phyloP scores from a whole-genome alignment of 2,888 invertebrate species.

The Idaea biselata region DNA sequence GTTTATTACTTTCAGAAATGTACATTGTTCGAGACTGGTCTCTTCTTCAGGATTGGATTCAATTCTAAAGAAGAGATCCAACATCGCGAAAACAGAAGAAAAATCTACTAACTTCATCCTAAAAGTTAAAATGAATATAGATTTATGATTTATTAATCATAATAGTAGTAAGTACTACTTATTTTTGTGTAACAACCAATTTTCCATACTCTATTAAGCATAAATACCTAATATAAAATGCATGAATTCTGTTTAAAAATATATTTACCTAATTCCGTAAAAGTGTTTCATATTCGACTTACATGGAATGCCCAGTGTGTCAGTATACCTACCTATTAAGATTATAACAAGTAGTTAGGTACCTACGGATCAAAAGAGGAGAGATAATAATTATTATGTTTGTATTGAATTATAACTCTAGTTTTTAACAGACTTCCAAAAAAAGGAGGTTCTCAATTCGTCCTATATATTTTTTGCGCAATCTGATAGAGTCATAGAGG shows the following conservation, averaged over 20 bases:
- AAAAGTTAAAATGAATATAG: not conserved
- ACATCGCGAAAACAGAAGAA: too few species aligned
- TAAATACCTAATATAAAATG: not conserved
- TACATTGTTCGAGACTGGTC: too few species aligned
- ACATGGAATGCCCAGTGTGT: constrained; percentile 43
- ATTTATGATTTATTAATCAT: not conserved
- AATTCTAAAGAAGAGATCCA: too few species aligned
- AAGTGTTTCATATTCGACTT: constrained; percentile 41
- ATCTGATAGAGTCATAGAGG: too few species aligned
- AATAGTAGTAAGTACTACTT: not conserved
- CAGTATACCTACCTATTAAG: constrained; percentile 44
- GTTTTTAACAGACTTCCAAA: too few species aligned
- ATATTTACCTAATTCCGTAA: constrained; percentile 7
- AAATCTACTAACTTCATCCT: not conserved
- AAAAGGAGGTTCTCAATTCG: too few species aligned
- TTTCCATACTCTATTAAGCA: not conserved
- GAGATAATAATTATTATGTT: too few species aligned
- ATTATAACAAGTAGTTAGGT: not conserved
- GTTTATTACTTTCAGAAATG: too few species aligned
- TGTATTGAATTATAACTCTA: too few species aligned
- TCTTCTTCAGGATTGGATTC: too few species aligned
- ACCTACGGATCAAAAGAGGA: too few species aligned
- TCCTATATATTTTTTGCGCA: too few species aligned
- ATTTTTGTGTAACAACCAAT: not conserved
- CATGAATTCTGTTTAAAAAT: not conserved